Conservation (phyloP, 2,113 vertebrate genomes). For the Lepus timidus region DNA sequence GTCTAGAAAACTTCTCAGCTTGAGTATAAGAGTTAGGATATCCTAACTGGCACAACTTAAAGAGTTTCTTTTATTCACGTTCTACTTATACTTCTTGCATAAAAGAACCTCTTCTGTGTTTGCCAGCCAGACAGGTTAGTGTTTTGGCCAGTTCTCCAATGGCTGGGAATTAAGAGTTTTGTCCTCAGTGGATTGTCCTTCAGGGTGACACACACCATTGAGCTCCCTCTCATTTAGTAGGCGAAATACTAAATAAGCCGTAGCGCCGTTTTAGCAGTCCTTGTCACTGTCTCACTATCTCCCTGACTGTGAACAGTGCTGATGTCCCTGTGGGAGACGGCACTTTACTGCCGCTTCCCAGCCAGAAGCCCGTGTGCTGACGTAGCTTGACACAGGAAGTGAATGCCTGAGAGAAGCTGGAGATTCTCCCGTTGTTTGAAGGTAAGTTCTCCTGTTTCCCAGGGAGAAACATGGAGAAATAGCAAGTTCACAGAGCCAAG, state of each 20-base stretch:
- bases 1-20: conserved; percentile 45
- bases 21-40: conserved; percentile 42
- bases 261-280: conserved; percentile 79
- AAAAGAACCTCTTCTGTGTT: conserved; percentile 62
- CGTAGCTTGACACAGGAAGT: conserved; percentile 84
- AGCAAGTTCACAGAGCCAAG: conserved; percentile 66
- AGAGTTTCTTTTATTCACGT: conserved; percentile 36
- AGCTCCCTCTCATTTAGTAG: conserved; percentile 65
- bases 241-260: conserved; percentile 67
- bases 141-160: conserved; percentile 39
- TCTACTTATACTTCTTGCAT: conserved; percentile 55
- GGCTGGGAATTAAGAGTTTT: conserved; percentile 59
- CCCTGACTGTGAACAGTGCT: conserved; percentile 82
- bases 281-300: conserved; percentile 82
- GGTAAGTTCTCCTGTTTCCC: conserved; percentile 82
- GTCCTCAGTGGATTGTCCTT: conserved; percentile 45
- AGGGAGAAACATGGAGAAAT: conserved; percentile 70
- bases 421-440: conserved; percentile 84
- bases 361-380: conserved; percentile 83
- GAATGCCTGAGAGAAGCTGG: conserved; percentile 83
- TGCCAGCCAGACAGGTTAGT: conserved; percentile 48
- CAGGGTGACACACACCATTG: conserved; percentile 52
- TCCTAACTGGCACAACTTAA: conserved; percentile 52
- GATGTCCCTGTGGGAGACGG: conserved; percentile 80
- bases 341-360: conserved; percentile 79